Conservation (phyloP, 2,888 invertebrate genomes). For the Branchipolynoe longqiensis region DNA sequence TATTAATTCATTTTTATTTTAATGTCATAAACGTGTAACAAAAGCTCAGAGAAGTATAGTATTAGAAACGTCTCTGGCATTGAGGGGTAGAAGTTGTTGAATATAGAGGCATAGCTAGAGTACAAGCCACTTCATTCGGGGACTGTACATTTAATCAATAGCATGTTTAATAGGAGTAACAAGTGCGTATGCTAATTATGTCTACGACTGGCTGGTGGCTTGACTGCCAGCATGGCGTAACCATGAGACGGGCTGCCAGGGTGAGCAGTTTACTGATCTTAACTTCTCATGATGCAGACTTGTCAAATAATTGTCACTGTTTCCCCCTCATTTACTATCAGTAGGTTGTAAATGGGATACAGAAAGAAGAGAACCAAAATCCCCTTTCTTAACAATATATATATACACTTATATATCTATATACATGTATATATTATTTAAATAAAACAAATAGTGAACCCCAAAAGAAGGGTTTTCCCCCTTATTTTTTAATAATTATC, state of each 20-base stretch:
- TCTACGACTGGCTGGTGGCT: constrained; percentile 44
- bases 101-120: constrained; percentile 57
- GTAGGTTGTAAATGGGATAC: constrained; percentile 15
- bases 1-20: constrained; percentile 57
- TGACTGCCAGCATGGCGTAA: background rate
- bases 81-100: constrained; percentile 52
- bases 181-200: constrained; percentile 49
- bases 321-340: constrained; percentile 16
- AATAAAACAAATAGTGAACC: constrained; percentile 18
- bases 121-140: constrained; percentile 48
- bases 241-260: background rate
- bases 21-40: constrained; percentile 58
- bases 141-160: constrained; percentile 50
- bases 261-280: too few species aligned
- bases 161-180: constrained; percentile 43
- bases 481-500: background rate
- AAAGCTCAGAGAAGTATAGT: constrained; percentile 56
- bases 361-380: constrained; percentile 18
- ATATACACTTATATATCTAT: background rate
- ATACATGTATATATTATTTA: too few species aligned
- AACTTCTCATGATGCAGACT: constrained; percentile 50
- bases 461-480: background rate
- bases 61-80: constrained; percentile 56
- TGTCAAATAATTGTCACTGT: constrained; percentile 12
- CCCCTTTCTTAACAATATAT: background rate